Base-by-base conservation (phyloP, 2,797 vertebrate genomes). In the Schizopygopsis malacanthus region DNA sequence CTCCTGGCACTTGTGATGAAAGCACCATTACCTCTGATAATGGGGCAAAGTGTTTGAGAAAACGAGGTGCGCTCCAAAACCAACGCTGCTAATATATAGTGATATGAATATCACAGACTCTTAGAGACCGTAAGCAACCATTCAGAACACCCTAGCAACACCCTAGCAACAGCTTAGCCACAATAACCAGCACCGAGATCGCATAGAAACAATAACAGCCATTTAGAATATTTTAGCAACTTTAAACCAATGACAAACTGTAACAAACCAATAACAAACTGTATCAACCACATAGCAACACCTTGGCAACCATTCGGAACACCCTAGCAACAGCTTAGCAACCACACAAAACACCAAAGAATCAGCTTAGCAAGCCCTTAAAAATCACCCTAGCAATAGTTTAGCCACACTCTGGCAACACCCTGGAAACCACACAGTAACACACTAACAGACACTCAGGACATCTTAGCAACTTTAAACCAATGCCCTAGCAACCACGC, bases 11-110 rank as follows among this genome's bases (percentile, higher is more conserved):
- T 84, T 56, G 63, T 80, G 83, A 65, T 86, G 82, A 91, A 90
- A 91, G 87, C 76, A 59, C 85, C 85, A 89, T 91, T 90, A 90
- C 83, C 79, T 61, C 59, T 43, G 79, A 82, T 88, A 89, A 90
- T 79, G 79, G 72, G n/a, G 70, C 18, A 37, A 67, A 79, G 47
- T 50, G 81, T 28, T 43, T 67, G 8, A 86, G 63, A 20, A 86
- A 70, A 87, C 82, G 65, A 63, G 37, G 33, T 25, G 78, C 67
- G 80, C 81, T 75, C 52, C 13, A n/a, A 79, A 28, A 61, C 18
- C 22, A 10, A 59, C 22, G 1, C 22, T 11, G 1, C 56, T 59
- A 61, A 12, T 25, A 61, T 59, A n/a, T 59, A 59, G 56, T 59
- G n/a, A 59, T 61, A 22, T 59, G 10, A n/a, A 59, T 59, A n/a